Conservation (phyloP, 2,888 invertebrate genomes). For the Ornithoptera alexandrae region DNA sequence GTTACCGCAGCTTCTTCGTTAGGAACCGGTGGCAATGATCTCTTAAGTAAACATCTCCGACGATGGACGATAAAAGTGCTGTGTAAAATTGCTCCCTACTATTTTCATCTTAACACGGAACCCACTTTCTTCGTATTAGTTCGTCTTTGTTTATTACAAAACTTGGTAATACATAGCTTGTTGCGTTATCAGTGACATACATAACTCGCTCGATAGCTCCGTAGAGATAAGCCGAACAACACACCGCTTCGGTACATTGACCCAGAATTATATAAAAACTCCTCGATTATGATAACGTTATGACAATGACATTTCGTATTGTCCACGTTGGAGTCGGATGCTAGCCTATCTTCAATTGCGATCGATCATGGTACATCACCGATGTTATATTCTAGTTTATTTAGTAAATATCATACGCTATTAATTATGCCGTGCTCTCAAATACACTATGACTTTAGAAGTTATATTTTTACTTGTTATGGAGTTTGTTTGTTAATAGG, state of each 20-base stretch:
- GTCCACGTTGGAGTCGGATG: constrained; percentile 40
- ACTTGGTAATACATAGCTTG: constrained; percentile 52
- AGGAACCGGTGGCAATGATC: constrained; percentile 3
- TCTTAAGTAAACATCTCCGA: constrained; percentile 15
- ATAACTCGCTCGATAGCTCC: constrained; percentile 65
- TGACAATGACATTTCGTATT: constrained; percentile 75
- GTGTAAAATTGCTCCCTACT: constrained; percentile 11
- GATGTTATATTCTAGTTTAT: constrained; percentile 15
- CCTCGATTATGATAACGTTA: constrained; percentile 69
- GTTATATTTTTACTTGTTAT: neutral
- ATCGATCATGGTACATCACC: constrained; percentile 7
- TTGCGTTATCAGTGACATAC: constrained; percentile 71
- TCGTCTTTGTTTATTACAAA: constrained; percentile 51
- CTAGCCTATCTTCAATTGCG: constrained; percentile 31
- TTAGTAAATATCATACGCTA: neutral
- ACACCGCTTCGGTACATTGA: constrained; percentile 76
- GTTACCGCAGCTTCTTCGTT: neutral
- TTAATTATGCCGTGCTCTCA: neutral
- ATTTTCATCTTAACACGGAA: constrained; percentile 18
- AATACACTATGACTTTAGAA: neutral
- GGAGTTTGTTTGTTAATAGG: no score
- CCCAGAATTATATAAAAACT: constrained; percentile 79
- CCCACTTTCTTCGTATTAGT: constrained; percentile 31
- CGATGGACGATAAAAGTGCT: constrained; percentile 17
- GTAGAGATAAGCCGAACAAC: constrained; percentile 72